phyloP scores from a whole-genome alignment of 2,797 vertebrate species.

The Peromyscus eremicus region DNA sequence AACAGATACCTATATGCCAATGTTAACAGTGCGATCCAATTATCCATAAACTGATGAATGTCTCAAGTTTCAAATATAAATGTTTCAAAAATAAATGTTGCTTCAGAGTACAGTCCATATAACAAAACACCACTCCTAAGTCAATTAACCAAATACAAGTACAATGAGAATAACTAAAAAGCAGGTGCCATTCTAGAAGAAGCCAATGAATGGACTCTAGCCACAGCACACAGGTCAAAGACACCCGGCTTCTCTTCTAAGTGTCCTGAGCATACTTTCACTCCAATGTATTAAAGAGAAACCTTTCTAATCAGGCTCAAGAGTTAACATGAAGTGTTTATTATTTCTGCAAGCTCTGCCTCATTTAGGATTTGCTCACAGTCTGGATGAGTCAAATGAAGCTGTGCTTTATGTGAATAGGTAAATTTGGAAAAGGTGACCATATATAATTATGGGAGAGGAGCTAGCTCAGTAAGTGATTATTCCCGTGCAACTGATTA shows the following conservation, averaged over 20 bases:
- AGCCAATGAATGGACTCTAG: background rate
- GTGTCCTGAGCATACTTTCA: background rate
- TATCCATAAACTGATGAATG: background rate
- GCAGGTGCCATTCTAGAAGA: background rate
- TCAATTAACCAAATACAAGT: slow-evolving; percentile 38
- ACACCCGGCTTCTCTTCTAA: slow-evolving; percentile 9
- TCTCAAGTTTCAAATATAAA: background rate
- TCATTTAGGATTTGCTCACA: slow-evolving; percentile 35
- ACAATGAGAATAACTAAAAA: slow-evolving; percentile 34
- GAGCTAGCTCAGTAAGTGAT: background rate
- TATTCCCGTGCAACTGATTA: background rate
- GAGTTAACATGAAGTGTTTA: background rate
- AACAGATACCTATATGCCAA: background rate
- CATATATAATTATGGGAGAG: background rate
- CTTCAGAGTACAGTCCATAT: background rate
- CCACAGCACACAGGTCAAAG: background rate
- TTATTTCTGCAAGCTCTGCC: slow-evolving; percentile 31
- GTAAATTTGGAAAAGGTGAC: background rate
- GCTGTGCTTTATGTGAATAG: slow-evolving; percentile 44
- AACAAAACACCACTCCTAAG: slow-evolving; percentile 39
- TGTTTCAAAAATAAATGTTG: background rate
- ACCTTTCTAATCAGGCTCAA: background rate
- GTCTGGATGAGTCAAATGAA: background rate
- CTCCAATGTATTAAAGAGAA: slow-evolving; percentile 17
- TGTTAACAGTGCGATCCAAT: background rate